Conservation (phyloP, 2,797 vertebrate genomes). For the Sebastolobus alascanus region DNA sequence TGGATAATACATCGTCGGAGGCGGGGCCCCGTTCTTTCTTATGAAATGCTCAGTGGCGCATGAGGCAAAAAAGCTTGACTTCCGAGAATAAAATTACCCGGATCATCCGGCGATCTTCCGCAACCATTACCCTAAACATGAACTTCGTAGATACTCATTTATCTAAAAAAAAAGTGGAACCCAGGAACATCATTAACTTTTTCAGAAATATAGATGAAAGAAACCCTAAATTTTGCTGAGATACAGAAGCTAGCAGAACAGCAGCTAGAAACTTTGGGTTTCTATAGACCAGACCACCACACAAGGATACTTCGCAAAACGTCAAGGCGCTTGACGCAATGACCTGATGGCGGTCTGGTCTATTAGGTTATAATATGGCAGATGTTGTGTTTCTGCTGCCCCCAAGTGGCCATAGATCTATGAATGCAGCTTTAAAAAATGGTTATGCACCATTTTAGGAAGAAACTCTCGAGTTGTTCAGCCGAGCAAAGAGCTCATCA, state of each 20-base stretch:
- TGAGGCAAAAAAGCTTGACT: too few relatives aligned
- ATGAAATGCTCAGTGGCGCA: accelerated
- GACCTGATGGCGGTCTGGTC: neutral
- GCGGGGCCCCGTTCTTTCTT: too few relatives aligned
- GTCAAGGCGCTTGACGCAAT: neutral
- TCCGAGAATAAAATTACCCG: too few relatives aligned
- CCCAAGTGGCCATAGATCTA: constrained; percentile 10
- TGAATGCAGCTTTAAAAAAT: constrained; percentile 36
- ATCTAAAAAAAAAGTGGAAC: neutral
- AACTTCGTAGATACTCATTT: neutral
- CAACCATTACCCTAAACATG: too few relatives aligned
- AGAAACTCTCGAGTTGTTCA: constrained; percentile 32
- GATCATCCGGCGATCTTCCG: too few relatives aligned
- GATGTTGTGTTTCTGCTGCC: neutral
- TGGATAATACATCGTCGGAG: too few relatives aligned
- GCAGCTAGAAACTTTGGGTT: neutral
- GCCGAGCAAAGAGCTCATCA: constrained; percentile 19
- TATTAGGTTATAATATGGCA: neutral
- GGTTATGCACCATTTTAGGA: neutral
- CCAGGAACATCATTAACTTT: neutral
- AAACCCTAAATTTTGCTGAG: neutral
- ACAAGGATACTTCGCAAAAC: neutral
- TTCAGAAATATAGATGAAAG: neutral
- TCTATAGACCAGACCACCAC: neutral
- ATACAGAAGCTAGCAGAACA: neutral